These are phyloP conservation scores for Zaprionus taronus DNA, from an alignment of 1,140 invertebrate genomes.

Conservation along the genomic window DNA sequence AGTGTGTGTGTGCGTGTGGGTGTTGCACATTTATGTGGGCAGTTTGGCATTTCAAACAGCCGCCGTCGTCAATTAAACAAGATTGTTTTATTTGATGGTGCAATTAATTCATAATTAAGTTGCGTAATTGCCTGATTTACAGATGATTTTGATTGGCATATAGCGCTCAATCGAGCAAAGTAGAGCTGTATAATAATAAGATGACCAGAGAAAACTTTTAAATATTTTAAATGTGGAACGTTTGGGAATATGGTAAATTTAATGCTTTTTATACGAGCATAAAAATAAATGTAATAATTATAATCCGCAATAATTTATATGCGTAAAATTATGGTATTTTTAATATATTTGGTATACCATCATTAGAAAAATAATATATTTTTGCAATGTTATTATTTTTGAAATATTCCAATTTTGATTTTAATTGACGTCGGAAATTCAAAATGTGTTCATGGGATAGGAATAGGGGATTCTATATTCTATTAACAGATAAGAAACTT, in stretches of 20 bases:
- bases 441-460: background rate
- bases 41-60: conserved; percentile 62
- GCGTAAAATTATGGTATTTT: no score
- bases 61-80: conserved; percentile 67
- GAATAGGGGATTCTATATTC: background rate
- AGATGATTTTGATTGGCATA: conserved; percentile 32
- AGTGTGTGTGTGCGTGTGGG: conserved; percentile 34
- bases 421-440: background rate
- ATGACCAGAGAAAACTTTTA: no score
- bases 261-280: no score
- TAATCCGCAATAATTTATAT: no score
- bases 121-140: conserved; percentile 70
- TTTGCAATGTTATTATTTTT: background rate
- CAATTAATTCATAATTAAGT: conserved; percentile 79
- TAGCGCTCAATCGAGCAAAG: background rate
- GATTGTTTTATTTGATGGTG: conserved; percentile 70
- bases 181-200: no score
- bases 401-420: background rate
- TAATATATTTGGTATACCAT: no score
- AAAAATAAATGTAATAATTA: no score
- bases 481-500: background rate
- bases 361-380: background rate
- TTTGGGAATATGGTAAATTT: no score
- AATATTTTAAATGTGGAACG: no score
- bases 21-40: conserved; percentile 74